Conservation (phyloP, 2,888 invertebrate genomes). For the Eristalinus aeneus region DNA sequence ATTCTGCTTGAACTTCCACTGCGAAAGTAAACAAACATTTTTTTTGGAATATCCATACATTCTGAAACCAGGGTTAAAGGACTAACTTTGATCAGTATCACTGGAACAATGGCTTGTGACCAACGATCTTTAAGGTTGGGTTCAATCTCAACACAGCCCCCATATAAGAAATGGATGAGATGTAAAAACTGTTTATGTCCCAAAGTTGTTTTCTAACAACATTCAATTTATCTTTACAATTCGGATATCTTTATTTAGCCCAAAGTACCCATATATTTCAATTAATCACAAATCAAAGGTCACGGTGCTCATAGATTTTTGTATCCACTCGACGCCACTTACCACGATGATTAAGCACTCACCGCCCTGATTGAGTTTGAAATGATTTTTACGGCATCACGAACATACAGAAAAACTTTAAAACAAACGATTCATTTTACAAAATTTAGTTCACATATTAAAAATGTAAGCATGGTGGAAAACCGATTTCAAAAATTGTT, state of each 20-base stretch:
- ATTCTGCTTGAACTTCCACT: too few relatives aligned
- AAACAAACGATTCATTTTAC: too few relatives aligned
- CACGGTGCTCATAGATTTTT: background rate
- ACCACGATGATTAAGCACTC: background rate
- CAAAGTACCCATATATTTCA: background rate
- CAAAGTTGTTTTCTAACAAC: background rate
- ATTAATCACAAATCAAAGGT: slow-evolving; percentile 16
- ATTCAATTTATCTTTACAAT: background rate
- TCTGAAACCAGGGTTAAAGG: too few relatives aligned
- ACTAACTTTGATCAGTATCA: too few relatives aligned
- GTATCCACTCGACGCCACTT: background rate
- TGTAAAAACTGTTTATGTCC: background rate
- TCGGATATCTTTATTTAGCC: background rate
- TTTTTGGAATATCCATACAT: too few relatives aligned
- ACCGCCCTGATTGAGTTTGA: background rate
- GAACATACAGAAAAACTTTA: background rate
- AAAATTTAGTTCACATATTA: too few relatives aligned
- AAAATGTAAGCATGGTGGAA: too few relatives aligned
- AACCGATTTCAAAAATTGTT: too few relatives aligned
- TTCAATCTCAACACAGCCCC: background rate
- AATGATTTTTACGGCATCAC: background rate
- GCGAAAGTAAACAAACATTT: too few relatives aligned
- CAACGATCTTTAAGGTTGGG: background rate
- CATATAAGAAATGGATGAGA: background rate
- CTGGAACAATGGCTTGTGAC: background rate